Evolutionary conservation across 2,888 invertebrate genomes (phyloP).

Genomic region (Allygus modestus): DNA sequence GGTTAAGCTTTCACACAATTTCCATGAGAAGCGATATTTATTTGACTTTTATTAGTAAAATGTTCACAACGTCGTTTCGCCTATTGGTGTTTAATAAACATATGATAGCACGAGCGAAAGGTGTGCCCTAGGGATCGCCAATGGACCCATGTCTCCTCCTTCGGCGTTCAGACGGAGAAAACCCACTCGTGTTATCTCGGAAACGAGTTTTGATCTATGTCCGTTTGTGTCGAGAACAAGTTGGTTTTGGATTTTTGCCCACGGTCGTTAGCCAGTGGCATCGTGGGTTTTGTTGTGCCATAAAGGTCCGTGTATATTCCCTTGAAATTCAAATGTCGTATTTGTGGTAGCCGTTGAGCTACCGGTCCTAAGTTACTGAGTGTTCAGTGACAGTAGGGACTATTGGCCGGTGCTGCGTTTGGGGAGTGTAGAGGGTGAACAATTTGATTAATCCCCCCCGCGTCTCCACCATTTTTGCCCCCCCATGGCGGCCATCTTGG

Average conservation of each 20-base stretch:
- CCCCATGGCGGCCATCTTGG: too few species aligned
- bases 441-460: too few species aligned
- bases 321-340: slow-evolving; percentile 39
- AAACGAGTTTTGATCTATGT: slow-evolving; percentile 35
- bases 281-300: slow-evolving; percentile 52
- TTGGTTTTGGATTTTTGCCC: slow-evolving; percentile 46
- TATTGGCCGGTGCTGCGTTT: too few species aligned
- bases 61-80: too few species aligned
- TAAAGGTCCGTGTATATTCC: slow-evolving; percentile 27
- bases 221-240: slow-evolving; percentile 48
- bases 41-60: too few species aligned
- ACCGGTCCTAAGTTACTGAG: slow-evolving; percentile 18
- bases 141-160: not conserved
- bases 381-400: too few species aligned
- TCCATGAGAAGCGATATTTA: too few species aligned
- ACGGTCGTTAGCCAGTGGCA: slow-evolving; percentile 25
- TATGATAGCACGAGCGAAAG: too few species aligned
- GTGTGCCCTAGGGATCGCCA: not conserved
- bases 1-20: too few species aligned
- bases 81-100: too few species aligned
- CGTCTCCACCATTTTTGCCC: too few species aligned
- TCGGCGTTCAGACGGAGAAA: not conserved
- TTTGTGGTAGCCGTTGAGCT: slow-evolving; percentile 26
- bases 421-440: too few species aligned
- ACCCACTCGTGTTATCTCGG: slow-evolving; percentile 12